phyloP scores from a whole-genome alignment of 1,140 invertebrate genomes.

The Babylonia areolata region DNA sequence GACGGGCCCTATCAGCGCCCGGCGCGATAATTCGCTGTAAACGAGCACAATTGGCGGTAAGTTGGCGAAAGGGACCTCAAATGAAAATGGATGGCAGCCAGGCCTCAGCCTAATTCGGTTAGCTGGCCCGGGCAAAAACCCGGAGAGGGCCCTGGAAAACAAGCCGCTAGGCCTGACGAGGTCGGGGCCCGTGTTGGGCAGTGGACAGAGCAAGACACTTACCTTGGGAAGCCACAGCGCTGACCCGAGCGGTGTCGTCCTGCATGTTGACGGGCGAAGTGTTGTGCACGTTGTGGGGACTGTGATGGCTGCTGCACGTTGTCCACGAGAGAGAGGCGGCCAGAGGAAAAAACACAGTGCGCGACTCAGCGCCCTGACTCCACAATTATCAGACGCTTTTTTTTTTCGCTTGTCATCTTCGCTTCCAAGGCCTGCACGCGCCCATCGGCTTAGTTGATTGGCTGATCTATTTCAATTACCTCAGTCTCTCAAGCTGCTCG shows the following conservation, averaged over 20 bases:
- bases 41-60: slow-evolving; percentile 41
- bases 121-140: background rate
- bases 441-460: slow-evolving; percentile 18
- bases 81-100: slow-evolving; percentile 26
- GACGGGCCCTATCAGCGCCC: slow-evolving; percentile 41
- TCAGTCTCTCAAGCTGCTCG: slow-evolving; percentile 16
- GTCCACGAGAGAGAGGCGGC: background rate
- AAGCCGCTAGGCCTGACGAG: too few species aligned
- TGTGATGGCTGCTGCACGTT: background rate
- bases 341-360: background rate
- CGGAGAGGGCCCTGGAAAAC: too few species aligned
- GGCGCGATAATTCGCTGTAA: slow-evolving; percentile 40
- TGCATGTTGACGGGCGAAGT: slow-evolving; percentile 15
- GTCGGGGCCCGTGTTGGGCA: too few species aligned
- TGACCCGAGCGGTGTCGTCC: background rate
- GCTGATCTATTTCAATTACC: slow-evolving; percentile 18
- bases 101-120: background rate
- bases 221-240: background rate
- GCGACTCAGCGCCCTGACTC: background rate
- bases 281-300: slow-evolving; percentile 4
- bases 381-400: slow-evolving; percentile 31
- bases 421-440: slow-evolving; percentile 18
- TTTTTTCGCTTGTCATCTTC: slow-evolving; percentile 39
- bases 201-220: too few species aligned
- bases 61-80: slow-evolving; percentile 6